Evolutionary conservation across 35 echinoderm and acorn worm genomes (phyloP).

Genomic region (Eucidaris tribuloides): DNA sequence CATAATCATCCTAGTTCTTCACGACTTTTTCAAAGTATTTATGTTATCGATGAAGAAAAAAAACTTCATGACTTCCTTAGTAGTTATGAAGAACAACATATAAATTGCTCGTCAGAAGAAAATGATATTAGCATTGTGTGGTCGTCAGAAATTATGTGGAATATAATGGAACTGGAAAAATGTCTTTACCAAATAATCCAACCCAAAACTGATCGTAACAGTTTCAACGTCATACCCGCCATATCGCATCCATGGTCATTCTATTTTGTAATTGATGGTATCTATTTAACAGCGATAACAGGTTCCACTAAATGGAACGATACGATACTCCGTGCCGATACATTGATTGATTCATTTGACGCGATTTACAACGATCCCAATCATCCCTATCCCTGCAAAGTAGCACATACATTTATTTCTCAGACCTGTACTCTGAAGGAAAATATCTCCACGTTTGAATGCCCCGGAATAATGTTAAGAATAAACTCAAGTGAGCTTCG

Average conservation of each 20-base stretch:
- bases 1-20: too few species aligned
- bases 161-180: too few species aligned
- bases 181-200: neutral
- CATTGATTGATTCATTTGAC: neutral
- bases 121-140: neutral
- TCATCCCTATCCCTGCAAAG: neutral
- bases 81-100: neutral
- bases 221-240: neutral
- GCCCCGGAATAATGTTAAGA: neutral
- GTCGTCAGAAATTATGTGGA: neutral
- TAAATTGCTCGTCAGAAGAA: neutral
- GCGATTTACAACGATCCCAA: neutral
- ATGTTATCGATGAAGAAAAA: too few species aligned
- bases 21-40: too few species aligned
- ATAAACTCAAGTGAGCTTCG: neutral
- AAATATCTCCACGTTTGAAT: neutral
- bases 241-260: neutral
- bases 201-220: too few species aligned
- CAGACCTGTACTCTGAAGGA: neutral
- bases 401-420: neutral
- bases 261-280: neutral
- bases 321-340: neutral
- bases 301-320: neutral
- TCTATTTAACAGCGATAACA: neutral
- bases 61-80: neutral